Percentiles rank a stretch among this genome's conserved stretches.
These are phyloP conservation scores for Labeo catla DNA, from an alignment of 2,113 vertebrate genomes.

Conservation along the genomic window DNA sequence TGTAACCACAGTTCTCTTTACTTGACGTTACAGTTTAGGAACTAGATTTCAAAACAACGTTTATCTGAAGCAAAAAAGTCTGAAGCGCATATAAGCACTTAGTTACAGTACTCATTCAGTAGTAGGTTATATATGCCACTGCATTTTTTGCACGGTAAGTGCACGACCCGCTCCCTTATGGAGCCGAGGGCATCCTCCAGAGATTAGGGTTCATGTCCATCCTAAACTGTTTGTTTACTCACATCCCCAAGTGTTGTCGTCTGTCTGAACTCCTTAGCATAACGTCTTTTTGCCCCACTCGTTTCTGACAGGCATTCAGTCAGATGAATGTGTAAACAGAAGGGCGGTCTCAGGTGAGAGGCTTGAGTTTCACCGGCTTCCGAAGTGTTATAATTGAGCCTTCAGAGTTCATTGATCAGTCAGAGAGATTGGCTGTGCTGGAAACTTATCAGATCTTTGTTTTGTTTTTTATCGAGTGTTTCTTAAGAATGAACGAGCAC, in stretches of 20 bases:
- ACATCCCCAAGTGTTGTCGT: slow-evolving; percentile 18
- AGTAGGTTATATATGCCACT: background rate
- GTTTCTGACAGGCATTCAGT: slow-evolving; percentile 47
- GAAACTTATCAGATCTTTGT: slow-evolving; percentile 58
- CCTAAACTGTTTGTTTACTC: slow-evolving; percentile 43
- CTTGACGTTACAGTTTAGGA: background rate
- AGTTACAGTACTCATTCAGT: too few relatives aligned
- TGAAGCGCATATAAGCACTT: background rate
- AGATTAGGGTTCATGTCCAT: slow-evolving; percentile 18
- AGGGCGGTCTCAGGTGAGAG: slow-evolving; percentile 61
- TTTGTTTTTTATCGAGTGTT: slow-evolving; percentile 42
- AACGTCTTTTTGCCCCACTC: slow-evolving; percentile 15
- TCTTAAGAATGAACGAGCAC: background rate
- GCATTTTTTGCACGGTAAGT: background rate
- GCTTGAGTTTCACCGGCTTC: slow-evolving; percentile 66
- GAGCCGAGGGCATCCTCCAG: slow-evolving; percentile 4
- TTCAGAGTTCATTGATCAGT: slow-evolving; percentile 72
- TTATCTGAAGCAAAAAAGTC: background rate
- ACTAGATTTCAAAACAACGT: background rate
- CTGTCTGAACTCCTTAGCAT: slow-evolving; percentile 1
- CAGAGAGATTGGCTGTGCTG: slow-evolving; percentile 63
- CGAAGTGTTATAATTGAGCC: slow-evolving; percentile 70
- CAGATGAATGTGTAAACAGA: slow-evolving; percentile 52
- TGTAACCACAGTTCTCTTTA: background rate
- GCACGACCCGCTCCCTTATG: background rate